Percentiles rank a stretch among this genome's conserved stretches.
Evolutionary conservation across 2,113 vertebrate species (phyloP).

Genomic region (Triplophysa siluroides): DNA sequence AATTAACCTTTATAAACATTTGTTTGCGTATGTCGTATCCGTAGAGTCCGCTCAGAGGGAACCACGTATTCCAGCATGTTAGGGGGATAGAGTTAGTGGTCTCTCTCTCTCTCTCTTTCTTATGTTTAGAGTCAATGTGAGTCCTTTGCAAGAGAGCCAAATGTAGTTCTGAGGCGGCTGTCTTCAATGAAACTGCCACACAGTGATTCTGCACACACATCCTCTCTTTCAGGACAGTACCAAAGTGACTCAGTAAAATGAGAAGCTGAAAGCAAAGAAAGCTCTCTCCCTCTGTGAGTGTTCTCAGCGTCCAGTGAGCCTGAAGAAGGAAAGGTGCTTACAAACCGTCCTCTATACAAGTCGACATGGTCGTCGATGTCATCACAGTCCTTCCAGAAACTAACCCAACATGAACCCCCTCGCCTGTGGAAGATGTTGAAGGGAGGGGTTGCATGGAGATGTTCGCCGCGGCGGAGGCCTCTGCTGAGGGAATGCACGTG

Average conservation of each 20-base stretch:
- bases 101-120: constrained; percentile 20
- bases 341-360: constrained; percentile 44
- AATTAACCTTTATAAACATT: constrained; percentile 81
- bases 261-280: constrained; percentile 54
- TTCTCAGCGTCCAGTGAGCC: background rate
- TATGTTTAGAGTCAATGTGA: constrained; percentile 25
- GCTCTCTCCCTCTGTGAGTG: constrained; percentile 12
- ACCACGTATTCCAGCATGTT: constrained; percentile 79
- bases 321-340: constrained; percentile 8
- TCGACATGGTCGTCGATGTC: constrained; percentile 19
- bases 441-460: constrained; percentile 4
- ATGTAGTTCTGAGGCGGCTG: constrained; percentile 12
- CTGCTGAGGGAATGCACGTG: background rate
- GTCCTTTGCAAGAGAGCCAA: background rate
- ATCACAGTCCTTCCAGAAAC: constrained; percentile 14
- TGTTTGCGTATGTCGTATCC: constrained; percentile 71
- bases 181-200: constrained; percentile 51
- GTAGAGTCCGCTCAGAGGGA: constrained; percentile 74
- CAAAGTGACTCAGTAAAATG: constrained; percentile 79
- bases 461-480: background rate
- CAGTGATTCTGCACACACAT: constrained; percentile 65
- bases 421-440: constrained; percentile 27
- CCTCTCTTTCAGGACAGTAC: constrained; percentile 73
- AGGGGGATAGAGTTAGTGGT: constrained; percentile 59
- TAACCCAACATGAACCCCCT: background rate